Evolutionary conservation across 1,140 invertebrate species (phyloP).

Genomic region (Hydropsyche tenuis): DNA sequence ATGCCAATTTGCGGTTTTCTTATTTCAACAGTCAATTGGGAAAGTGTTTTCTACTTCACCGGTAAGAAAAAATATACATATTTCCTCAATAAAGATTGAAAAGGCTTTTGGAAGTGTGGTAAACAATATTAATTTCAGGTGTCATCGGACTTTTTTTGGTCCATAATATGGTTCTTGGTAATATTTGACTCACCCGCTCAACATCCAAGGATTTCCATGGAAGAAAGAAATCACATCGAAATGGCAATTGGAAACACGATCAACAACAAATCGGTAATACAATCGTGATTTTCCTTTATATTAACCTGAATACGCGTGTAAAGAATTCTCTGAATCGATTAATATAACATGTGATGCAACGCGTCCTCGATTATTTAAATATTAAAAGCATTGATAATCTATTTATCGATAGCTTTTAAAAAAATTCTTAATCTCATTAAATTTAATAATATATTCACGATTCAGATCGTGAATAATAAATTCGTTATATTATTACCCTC

Average conservation of each 20-base stretch:
- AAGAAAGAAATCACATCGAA: conserved; percentile 84
- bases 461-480: too few species aligned
- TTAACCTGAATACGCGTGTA: too few species aligned
- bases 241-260: conserved; percentile 69
- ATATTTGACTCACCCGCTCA: conserved; percentile 84
- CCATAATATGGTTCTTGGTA: conserved; percentile 81
- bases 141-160: conserved; percentile 81
- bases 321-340: too few species aligned
- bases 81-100: conserved; percentile 11
- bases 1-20: conserved; percentile 83
- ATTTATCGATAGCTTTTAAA: too few species aligned
- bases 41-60: conserved; percentile 85
- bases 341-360: too few species aligned
- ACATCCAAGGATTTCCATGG: conserved; percentile 83
- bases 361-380: not conserved
- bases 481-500: too few species aligned
- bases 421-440: too few species aligned
- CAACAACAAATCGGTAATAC: conserved; percentile 59
- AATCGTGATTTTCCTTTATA: too few species aligned
- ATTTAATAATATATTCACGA: too few species aligned
- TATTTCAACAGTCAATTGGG: conserved; percentile 81
- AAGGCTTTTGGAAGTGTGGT: not conserved
- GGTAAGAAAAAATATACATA: conserved; percentile 59
- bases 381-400: not conserved
- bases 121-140: conserved; percentile 52